Conservation (phyloP, 2,888 invertebrate genomes). For the Plagodis pulveraria region DNA sequence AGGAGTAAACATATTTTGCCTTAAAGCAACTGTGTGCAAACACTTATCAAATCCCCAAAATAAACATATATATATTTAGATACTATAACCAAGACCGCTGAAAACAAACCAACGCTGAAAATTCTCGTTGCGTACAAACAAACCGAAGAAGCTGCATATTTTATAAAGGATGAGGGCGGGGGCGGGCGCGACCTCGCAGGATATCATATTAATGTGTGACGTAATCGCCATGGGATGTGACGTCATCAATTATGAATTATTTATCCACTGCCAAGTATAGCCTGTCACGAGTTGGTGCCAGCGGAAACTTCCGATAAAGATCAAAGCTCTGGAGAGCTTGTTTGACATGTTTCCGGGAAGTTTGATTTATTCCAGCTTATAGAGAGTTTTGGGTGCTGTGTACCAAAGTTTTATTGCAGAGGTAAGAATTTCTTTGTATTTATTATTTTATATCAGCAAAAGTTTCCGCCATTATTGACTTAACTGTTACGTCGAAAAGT, state of each 20-base stretch:
- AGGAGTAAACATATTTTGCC: too few relatives aligned
- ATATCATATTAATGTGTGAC: slow-evolving; percentile 37
- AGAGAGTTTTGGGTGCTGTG: too few relatives aligned
- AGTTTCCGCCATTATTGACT: too few relatives aligned
- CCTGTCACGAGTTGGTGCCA: slow-evolving; percentile 1
- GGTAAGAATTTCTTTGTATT: too few relatives aligned
- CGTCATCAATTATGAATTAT: slow-evolving; percentile 32
- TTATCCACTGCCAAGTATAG: slow-evolving; percentile 15
- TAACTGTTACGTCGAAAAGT: too few relatives aligned
- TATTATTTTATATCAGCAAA: too few relatives aligned
- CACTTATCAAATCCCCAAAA: neutral
- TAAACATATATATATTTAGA: neutral
- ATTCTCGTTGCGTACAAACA: slow-evolving; percentile 13
- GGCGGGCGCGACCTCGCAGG: slow-evolving; percentile 25
- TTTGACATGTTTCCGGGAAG: neutral
- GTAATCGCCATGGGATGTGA: slow-evolving; percentile 33
- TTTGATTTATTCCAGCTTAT: neutral
- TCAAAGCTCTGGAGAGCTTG: neutral
- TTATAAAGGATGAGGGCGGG: slow-evolving; percentile 26
- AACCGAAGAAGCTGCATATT: slow-evolving; percentile 32
- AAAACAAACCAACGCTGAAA: slow-evolving; percentile 2
- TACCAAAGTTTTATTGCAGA: too few relatives aligned
- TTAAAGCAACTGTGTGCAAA: neutral
- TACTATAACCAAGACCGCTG: neutral
- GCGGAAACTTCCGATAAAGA: neutral